Conservation (phyloP, 2,888 invertebrate genomes). For the Protonemura montana region DNA sequence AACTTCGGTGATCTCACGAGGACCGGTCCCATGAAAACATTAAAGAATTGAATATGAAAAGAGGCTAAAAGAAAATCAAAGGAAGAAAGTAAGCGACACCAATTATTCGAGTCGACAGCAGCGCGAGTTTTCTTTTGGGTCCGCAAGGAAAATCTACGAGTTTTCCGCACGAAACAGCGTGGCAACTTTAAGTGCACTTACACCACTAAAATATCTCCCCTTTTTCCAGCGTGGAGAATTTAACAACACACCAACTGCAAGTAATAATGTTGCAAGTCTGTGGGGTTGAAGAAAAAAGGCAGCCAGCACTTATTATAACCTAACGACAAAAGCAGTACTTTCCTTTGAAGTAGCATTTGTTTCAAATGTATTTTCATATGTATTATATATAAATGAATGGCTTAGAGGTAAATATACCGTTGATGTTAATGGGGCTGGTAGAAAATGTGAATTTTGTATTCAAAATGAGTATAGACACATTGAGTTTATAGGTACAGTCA, state of each 20-base stretch:
- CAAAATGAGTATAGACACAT: neutral
- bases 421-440: neutral
- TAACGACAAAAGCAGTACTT: neutral
- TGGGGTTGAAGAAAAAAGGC: neutral
- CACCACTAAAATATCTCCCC: too few relatives aligned
- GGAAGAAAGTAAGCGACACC: neutral
- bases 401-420: neutral
- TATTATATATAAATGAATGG: neutral
- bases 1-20: too few relatives aligned
- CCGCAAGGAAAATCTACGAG: neutral
- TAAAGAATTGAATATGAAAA: too few relatives aligned
- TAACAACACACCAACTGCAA: neutral
- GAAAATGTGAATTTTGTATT: neutral
- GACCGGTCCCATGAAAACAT: too few relatives aligned
- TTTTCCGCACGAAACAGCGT: neutral
- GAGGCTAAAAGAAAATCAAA: too few relatives aligned
- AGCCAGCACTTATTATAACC: neutral
- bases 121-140: neutral
- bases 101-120: neutral
- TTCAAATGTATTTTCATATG: neutral
- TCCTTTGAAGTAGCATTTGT: neutral
- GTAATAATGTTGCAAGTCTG: neutral
- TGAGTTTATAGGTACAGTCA: too few relatives aligned
- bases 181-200: neutral
- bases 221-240: neutral